Evolutionary conservation across 1,140 invertebrate genomes (phyloP).

Genomic region (Zaprionus camerounensis): DNA sequence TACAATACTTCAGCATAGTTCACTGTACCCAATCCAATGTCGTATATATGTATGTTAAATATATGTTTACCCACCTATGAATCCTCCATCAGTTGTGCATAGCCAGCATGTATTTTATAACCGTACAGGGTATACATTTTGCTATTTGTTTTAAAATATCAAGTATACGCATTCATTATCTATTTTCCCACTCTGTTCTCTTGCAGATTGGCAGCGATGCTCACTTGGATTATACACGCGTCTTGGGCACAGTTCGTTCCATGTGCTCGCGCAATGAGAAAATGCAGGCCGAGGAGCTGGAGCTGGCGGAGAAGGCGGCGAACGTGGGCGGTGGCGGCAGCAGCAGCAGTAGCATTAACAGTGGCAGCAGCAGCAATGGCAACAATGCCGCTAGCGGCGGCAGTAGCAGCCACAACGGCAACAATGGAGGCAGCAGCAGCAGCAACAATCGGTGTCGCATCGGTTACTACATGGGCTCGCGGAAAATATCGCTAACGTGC

Average conservation of each 20-base stretch:
- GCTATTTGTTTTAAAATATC: neutral
- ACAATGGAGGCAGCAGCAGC: conserved; percentile 34
- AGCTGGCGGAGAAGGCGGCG: conserved; percentile 76
- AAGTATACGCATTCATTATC: neutral
- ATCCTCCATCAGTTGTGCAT: conserved; percentile 15
- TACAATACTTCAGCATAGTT: no score
- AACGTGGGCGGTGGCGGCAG: conserved; percentile 68
- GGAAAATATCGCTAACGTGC: conserved; percentile 87
- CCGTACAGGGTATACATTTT: neutral
- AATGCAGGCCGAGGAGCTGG: conserved; percentile 72
- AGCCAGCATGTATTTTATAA: conserved; percentile 1
- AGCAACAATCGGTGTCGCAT: conserved; percentile 68
- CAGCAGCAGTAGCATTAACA: conserved; percentile 59
- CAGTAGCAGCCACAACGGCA: conserved; percentile 56
- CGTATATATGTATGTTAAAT: neutral
- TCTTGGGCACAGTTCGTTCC: conserved; percentile 85
- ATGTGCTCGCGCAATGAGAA: conserved; percentile 85
- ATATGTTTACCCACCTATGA: neutral
- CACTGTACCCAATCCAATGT: neutral
- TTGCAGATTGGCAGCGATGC: conserved; percentile 81
- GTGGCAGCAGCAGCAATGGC: conserved; percentile 50
- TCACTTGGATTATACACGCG: conserved; percentile 85
- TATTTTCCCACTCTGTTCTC: neutral
- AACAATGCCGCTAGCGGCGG: conserved; percentile 25
- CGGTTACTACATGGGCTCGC: conserved; percentile 85